Evolutionary conservation across 1,140 invertebrate species (phyloP).

Genomic region (Wiebesia pumilae): DNA sequence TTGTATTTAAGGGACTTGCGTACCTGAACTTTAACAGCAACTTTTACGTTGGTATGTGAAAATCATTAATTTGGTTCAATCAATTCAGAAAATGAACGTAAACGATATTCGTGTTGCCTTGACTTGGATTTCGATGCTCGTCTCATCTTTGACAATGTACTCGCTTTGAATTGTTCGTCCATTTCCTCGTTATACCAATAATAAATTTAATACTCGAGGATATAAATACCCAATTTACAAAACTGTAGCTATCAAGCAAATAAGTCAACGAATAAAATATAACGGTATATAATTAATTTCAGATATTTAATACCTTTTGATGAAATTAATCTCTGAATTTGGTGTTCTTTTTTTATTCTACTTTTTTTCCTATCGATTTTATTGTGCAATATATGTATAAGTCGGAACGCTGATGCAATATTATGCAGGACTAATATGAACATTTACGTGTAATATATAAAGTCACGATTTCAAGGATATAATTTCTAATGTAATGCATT

Average conservation of each 20-base stretch:
- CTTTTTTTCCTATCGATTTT: not conserved
- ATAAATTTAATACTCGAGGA: too few relatives aligned
- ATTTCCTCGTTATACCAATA: too few relatives aligned
- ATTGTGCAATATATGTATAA: not conserved
- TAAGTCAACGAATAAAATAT: too few relatives aligned
- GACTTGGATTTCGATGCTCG: too few relatives aligned
- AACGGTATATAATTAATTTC: not conserved
- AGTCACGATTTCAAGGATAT: not conserved
- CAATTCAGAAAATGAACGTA: too few relatives aligned
- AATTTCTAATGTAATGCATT: constrained; percentile 1
- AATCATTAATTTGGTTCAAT: not conserved
- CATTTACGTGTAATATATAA: not conserved
- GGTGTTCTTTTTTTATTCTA: not conserved
- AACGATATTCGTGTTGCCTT: too few relatives aligned
- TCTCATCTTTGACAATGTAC: too few relatives aligned
- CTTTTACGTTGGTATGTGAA: not conserved
- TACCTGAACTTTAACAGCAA: not conserved
- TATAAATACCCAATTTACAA: too few relatives aligned
- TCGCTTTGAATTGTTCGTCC: too few relatives aligned
- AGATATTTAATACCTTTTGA: not conserved
- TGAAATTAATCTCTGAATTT: not conserved
- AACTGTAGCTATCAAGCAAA: too few relatives aligned
- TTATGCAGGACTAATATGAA: not conserved
- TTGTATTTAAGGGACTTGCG: not conserved
- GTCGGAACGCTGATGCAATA: not conserved